A percentile compares a stretch with the other conserved stretches of the same genome.
Evolutionary conservation across 2,113 vertebrate genomes (phyloP).

Genomic region (Dipodomys spectabilis): DNA sequence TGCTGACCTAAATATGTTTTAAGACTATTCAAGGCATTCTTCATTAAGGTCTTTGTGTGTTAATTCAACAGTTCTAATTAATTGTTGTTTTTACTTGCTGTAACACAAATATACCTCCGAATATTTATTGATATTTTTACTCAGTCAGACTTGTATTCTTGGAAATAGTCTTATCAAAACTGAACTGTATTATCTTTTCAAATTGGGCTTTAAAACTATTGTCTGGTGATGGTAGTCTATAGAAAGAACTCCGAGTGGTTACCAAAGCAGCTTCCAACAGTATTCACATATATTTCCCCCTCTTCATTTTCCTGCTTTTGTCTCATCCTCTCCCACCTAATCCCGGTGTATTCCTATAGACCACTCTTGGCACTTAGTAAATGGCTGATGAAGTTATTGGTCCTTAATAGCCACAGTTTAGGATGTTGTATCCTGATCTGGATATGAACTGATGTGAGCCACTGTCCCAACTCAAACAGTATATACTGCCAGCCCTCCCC

Average conservation of each 20-base stretch:
- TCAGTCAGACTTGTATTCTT: conserved; percentile 8
- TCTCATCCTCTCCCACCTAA: neutral
- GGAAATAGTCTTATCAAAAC: conserved; percentile 22
- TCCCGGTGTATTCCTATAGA: neutral
- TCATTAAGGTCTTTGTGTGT: no score
- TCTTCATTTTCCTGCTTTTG: neutral
- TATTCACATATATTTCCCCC: neutral
- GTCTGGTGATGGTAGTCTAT: neutral
- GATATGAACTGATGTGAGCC: conserved; percentile 1
- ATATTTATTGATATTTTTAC: no score
- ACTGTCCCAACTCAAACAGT: neutral
- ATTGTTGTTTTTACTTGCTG: no score
- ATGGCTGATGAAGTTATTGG: neutral
- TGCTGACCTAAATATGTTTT: conserved; percentile 25
- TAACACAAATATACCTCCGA: no score
- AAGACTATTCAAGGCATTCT: no score
- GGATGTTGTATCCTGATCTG: neutral
- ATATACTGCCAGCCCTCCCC: conserved; percentile 54
- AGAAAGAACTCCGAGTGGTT: neutral
- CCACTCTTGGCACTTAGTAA: neutral
- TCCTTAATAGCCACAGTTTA: neutral
- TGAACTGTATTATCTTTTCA: neutral
- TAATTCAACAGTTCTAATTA: no score
- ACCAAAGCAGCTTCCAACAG: neutral
- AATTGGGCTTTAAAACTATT: neutral